These are phyloP conservation scores for Falco biarmicus DNA, from an alignment of 2,797 vertebrate species.

Conservation along the genomic window DNA sequence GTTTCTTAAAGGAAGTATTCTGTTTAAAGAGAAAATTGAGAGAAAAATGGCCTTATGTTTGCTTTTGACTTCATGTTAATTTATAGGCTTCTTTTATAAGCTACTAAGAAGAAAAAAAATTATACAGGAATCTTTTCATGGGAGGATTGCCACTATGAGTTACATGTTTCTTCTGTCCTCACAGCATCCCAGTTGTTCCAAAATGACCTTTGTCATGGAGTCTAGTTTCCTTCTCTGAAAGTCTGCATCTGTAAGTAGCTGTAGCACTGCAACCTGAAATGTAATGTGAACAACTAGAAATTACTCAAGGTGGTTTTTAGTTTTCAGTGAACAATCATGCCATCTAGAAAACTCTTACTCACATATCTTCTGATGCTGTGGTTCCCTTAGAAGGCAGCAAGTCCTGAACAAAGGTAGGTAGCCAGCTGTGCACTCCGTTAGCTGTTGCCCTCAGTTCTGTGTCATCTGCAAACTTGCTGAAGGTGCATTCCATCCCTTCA, in stretches of 20 bases:
- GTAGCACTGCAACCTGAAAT: background rate
- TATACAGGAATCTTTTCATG: background rate
- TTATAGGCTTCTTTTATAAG: background rate
- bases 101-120: background rate
- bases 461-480: background rate
- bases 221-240: background rate
- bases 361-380: background rate
- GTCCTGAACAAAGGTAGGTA: background rate
- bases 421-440: background rate
- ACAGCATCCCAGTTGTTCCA: background rate
- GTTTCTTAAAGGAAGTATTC: slow-evolving; percentile 2
- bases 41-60: slow-evolving; percentile 16
- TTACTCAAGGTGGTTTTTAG: background rate
- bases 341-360: background rate
- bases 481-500: background rate
- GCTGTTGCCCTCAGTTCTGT: background rate
- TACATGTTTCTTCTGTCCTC: background rate
- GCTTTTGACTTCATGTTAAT: slow-evolving; percentile 12
- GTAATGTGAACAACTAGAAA: background rate
- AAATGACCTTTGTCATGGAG: background rate
- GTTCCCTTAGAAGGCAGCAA: background rate
- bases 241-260: background rate
- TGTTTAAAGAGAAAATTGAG: background rate
- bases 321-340: background rate
- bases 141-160: background rate